Percentiles rank a stretch among this genome's conserved stretches.
Conservation (phyloP, 2,113 vertebrate genomes). For the Calcarius ornatus region DNA sequence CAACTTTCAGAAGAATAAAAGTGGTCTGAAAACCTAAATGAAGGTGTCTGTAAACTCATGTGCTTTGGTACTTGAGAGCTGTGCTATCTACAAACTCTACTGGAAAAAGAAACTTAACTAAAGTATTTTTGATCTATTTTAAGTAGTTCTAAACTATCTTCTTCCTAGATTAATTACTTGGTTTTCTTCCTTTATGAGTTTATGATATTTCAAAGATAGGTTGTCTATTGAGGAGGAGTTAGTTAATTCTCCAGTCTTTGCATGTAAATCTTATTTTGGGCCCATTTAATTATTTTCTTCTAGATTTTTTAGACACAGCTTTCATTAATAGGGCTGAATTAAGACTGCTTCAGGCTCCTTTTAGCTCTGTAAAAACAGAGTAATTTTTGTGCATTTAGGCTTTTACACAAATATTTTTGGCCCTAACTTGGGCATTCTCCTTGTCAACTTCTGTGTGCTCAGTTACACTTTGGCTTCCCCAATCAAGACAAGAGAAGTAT, state of each 20-base stretch:
- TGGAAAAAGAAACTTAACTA: neutral
- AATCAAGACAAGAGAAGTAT: neutral
- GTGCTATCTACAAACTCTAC: neutral
- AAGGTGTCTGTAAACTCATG: neutral
- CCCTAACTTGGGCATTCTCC: neutral
- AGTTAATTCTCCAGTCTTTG: neutral
- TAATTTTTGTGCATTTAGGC: neutral
- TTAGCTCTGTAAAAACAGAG: neutral
- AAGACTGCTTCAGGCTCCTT: neutral
- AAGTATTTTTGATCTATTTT: neutral
- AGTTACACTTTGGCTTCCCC: accelerated
- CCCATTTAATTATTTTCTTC: neutral
- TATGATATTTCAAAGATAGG: neutral
- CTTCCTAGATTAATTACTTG: neutral
- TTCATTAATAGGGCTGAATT: neutral
- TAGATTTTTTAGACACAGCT: neutral
- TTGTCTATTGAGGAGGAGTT: neutral
- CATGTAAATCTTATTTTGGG: neutral
- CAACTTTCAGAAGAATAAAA: neutral
- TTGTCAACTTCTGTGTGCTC: neutral
- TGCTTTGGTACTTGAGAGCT: neutral
- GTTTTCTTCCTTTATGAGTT: neutral
- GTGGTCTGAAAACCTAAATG: neutral
- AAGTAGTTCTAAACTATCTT: neutral
- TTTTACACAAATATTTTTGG: neutral